These are phyloP conservation scores for Nyctereutes procyonoides DNA, from an alignment of 2,113 vertebrate species.

Conservation along the genomic window DNA sequence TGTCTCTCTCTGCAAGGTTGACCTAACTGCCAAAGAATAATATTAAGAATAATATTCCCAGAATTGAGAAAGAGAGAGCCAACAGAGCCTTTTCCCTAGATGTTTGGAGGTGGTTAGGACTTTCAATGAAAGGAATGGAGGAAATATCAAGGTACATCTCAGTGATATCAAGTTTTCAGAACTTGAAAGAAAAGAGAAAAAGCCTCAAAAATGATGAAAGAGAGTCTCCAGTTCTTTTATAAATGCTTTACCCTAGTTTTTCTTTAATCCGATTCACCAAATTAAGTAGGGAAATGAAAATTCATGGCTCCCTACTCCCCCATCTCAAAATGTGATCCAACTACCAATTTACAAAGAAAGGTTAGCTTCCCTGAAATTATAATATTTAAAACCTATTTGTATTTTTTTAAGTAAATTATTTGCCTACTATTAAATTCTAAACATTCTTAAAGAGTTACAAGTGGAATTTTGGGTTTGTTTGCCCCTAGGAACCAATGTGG, in stretches of 20 bases:
- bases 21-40: background rate
- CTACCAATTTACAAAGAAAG: conserved; percentile 20
- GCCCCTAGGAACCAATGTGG: background rate
- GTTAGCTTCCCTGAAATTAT: background rate
- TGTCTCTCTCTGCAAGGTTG: background rate
- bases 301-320: background rate
- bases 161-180: background rate
- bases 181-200: conserved; percentile 27
- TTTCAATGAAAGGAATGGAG: background rate
- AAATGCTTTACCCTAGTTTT: background rate
- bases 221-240: background rate
- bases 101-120: background rate
- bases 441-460: background rate
- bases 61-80: background rate
- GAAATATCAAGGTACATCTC: background rate
- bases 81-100: background rate
- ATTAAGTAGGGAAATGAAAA: conserved; percentile 31
- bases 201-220: background rate
- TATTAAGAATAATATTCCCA: background rate
- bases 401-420: conserved; percentile 2
- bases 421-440: conserved; percentile 28
- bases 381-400: background rate
- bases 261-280: background rate
- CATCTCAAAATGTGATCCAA: background rate
- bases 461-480: conserved; percentile 2